Base-by-base conservation (phyloP, 2,888 invertebrate genomes). In the Pterobdella sp. region DNA sequence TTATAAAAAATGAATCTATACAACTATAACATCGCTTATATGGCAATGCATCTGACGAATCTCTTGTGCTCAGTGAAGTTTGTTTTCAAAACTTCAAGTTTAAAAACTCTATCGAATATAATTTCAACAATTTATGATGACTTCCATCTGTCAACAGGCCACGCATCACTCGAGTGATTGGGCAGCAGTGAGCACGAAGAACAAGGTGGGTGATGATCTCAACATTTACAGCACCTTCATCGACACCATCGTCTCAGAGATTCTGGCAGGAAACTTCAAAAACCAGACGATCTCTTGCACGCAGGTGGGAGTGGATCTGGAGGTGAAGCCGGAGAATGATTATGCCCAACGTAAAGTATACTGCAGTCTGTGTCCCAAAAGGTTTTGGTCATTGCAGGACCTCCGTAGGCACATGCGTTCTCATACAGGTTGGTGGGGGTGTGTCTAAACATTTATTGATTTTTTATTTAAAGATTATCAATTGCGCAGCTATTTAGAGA, bases 331-430 rank as follows among this genome's bases (percentile, higher is more conserved):
- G 26, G 75, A 77, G 69, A 73, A 76, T 0, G 78, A 78, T 60
- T 78, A 77, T 60, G 71, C 75, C 34, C 77, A 81, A 78, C 76
- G 81, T 49, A 82, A 82, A 76, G 81, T 82, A 34, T 80, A 80
- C 77, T 83, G 94, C 82, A 93, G 93, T 0, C 92, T 94, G 81
- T 95, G 94, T 83, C 88, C 93, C 82, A 90, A 94, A 75, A 89
- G 93, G 67, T 94, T 94, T 85, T 94, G 93, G 93, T 94, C 94
- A 0, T 91, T 93, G 0, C 94, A 94, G 82, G 94, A 95, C 83
- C 86, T 94, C 3, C 87, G 94, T 0, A 88, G 94, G 0, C 95
- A 95, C 84, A 94, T 94, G 92, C 87, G 93, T 31, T 94, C 93
- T 0, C 94, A 95, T 82, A 83, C 82, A 71, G 83, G 83, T 82